These are phyloP conservation scores for Akabosia matsudoensis DNA, from an alignment of 1,140 invertebrate species.

Conservation along the genomic window DNA sequence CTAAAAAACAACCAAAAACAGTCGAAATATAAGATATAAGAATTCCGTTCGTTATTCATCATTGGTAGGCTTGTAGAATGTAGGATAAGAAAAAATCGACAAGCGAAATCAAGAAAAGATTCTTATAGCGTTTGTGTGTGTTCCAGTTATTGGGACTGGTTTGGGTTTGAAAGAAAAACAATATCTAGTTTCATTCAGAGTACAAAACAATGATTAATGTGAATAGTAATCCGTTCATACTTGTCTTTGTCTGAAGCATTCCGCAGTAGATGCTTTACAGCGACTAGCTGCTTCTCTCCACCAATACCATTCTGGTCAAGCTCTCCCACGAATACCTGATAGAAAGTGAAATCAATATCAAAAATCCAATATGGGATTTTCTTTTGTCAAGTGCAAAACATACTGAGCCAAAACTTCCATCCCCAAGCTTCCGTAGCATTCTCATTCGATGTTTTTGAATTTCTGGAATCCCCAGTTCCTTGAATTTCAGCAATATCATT, in stretches of 20 bases:
- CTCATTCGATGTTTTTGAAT: conserved; percentile 79
- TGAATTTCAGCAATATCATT: conserved; percentile 40
- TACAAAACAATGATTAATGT: neutral
- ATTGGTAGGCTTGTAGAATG: too few relatives aligned
- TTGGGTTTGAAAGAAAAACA: neutral
- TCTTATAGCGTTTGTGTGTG: too few relatives aligned
- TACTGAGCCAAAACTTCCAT: conserved; percentile 87
- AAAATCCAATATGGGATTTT: neutral
- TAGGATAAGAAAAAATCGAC: too few relatives aligned
- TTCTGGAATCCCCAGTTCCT: conserved; percentile 63
- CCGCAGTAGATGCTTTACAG: conserved; percentile 80
- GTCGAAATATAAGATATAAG: neutral
- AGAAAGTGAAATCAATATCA: neutral
- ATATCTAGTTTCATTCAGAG: neutral
- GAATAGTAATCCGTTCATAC: conserved; percentile 56
- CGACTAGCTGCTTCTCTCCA: conserved; percentile 72
- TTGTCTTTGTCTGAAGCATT: conserved; percentile 78
- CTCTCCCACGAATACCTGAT: conserved; percentile 45
- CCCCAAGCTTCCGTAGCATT: conserved; percentile 83
- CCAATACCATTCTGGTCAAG: conserved; percentile 54
- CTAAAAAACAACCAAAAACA: conserved; percentile 62
- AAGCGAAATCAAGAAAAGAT: too few relatives aligned
- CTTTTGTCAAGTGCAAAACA: conserved; percentile 48
- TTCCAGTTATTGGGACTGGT: too few relatives aligned
- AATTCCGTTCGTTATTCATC: too few relatives aligned